Percentiles rank a stretch among this genome's conserved stretches.
Evolutionary conservation across 2,113 vertebrate species (phyloP).

Genomic region (Montifringilla adamsi): DNA sequence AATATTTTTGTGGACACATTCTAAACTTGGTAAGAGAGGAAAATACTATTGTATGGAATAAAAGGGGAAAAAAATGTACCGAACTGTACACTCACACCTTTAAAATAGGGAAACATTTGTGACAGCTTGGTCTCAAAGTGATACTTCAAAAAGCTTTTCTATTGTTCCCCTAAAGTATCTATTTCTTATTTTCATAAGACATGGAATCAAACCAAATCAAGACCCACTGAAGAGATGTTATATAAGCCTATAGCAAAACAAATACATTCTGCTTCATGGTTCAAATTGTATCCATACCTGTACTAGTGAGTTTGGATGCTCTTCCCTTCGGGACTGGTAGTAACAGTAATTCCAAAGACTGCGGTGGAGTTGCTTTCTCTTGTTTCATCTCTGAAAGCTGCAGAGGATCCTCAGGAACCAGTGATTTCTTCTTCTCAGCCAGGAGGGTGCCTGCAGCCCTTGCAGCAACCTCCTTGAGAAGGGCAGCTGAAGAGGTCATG

Average conservation of each 20-base stretch:
- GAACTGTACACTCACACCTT: background rate
- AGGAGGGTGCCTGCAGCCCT: slow-evolving; percentile 93
- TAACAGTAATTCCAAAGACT: slow-evolving; percentile 88
- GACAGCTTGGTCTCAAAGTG: slow-evolving; percentile 3
- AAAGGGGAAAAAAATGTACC: background rate
- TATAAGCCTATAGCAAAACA: background rate
- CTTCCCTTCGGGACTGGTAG: slow-evolving; percentile 90
- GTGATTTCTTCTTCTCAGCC: slow-evolving; percentile 89
- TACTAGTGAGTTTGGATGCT: slow-evolving; percentile 83
- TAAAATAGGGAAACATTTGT: slow-evolving; percentile 36
- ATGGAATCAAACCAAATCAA: background rate
- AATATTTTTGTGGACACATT: slow-evolving; percentile 46
- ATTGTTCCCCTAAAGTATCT: slow-evolving; percentile 8
- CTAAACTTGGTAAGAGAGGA: slow-evolving; percentile 33
- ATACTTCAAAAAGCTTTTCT: slow-evolving; percentile 36
- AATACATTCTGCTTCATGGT: background rate
- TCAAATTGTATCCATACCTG: slow-evolving; percentile 76
- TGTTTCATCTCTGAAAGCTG: slow-evolving; percentile 89
- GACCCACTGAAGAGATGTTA: background rate
- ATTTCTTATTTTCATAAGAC: slow-evolving; percentile 5
- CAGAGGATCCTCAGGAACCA: slow-evolving; percentile 85
- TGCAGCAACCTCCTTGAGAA: slow-evolving; percentile 97
- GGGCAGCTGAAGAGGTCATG: slow-evolving; percentile 96
- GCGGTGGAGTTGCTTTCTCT: slow-evolving; percentile 85
- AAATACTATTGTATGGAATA: slow-evolving; percentile 44